phyloP scores from a whole-genome alignment of 2,888 invertebrate species.

The Calameuta filiformis region DNA sequence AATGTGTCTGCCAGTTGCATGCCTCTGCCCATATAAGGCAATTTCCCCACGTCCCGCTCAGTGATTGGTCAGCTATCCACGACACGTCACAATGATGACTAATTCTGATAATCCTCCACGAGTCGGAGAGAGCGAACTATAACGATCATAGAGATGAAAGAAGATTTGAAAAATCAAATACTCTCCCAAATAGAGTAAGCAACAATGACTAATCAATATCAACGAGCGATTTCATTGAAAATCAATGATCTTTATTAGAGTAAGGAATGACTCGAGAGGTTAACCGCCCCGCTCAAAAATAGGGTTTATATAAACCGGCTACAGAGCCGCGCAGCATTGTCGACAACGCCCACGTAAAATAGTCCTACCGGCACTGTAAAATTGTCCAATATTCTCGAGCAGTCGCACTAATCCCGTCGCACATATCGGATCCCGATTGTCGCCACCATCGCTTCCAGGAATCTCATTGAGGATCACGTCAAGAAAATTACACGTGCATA shows the following conservation, averaged over 20 bases:
- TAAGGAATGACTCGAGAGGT: slow-evolving; percentile 15
- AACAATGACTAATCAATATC: background rate
- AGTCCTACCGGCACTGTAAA: slow-evolving; percentile 32
- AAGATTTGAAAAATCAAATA: background rate
- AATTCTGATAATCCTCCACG: slow-evolving; percentile 34
- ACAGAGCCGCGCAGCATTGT: slow-evolving; percentile 28
- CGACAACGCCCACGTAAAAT: slow-evolving; percentile 23
- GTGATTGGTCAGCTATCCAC: slow-evolving; percentile 60
- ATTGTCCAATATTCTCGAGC: slow-evolving; percentile 8
- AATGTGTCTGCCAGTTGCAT: slow-evolving; percentile 29
- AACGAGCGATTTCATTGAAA: background rate
- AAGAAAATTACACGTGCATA: background rate
- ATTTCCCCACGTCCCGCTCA: slow-evolving; percentile 65
- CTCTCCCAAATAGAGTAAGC: background rate
- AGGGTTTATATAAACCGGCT: slow-evolving; percentile 34
- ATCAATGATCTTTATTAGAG: slow-evolving; percentile 7
- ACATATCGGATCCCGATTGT: background rate
- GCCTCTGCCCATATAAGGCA: slow-evolving; percentile 67
- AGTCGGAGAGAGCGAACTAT: background rate
- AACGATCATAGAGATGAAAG: background rate
- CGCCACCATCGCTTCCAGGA: background rate
- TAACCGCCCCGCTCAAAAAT: slow-evolving; percentile 31
- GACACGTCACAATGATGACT: slow-evolving; percentile 51
- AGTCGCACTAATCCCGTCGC: background rate
- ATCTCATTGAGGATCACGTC: background rate